A percentile compares a stretch with the other conserved stretches of the same genome.
Evolutionary conservation across 2,797 vertebrate genomes (phyloP).

Genomic region (Antrozous pallidus): DNA sequence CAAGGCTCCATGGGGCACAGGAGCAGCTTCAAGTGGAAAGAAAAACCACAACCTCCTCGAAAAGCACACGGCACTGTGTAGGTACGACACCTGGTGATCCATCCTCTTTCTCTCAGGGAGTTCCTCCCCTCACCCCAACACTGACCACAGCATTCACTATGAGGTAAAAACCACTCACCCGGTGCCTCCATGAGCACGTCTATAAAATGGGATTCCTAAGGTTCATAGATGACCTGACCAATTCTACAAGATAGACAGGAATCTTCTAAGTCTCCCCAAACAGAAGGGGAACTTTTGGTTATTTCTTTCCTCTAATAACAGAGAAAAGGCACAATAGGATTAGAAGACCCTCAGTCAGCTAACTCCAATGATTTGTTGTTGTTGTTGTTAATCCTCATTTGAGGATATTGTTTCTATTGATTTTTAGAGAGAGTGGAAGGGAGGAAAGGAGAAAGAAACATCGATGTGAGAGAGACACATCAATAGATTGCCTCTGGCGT

Average conservation of each 20-base stretch:
- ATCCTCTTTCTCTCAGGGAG: neutral
- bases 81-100: accelerated
- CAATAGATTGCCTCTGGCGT: too few relatives aligned
- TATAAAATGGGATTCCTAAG: neutral
- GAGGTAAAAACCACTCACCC: neutral
- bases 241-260: neutral
- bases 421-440: neutral
- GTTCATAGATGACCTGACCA: neutral
- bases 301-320: neutral
- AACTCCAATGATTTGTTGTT: neutral
- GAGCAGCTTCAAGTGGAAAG: neutral
- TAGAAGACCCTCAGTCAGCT: neutral
- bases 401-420: neutral
- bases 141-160: neutral
- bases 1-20: neutral
- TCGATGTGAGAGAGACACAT: neutral
- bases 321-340: neutral
- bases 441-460: neutral
- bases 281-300: neutral
- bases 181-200: neutral
- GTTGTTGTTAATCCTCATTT: neutral
- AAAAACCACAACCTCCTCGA: neutral
- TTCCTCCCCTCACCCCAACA: accelerated
- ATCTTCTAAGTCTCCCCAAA: neutral
- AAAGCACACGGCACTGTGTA: accelerated